Base-by-base conservation (phyloP, 2,113 vertebrate genomes). In the Paedocypris sp. region DNA sequence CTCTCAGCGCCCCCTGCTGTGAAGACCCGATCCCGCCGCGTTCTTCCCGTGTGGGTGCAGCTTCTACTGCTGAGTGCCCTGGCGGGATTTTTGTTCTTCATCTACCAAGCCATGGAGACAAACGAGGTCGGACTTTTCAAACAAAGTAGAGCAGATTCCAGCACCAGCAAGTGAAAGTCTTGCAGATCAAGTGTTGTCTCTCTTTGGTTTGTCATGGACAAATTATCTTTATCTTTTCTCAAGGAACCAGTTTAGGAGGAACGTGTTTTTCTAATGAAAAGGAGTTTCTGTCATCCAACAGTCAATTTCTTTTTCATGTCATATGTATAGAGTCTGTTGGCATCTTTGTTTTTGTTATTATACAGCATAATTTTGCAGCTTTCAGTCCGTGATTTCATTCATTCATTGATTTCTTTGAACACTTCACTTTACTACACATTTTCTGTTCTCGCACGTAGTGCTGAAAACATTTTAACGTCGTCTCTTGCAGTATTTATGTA, bases 101-200 rank as follows among this genome's bases (percentile, higher is more conserved):
- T 98, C 54, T 97, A 94, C 79, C 91, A 95, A 78, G 83, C 89
- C 74, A 97, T 98, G 93, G 95, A 97, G 86, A 87, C 87, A 75
- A 91, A 92, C 75, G 79, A 84, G 82, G 76, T 72, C 68, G 89
- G 78, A 74, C 90, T 90, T 0, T 96, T 87, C 10, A n/a, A 13
- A 15, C 28, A 6, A 15, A 29, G 13, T 9, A 23, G 26, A 36
- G 50, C 45, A 19, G 41, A 6, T 4, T 22, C 51, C 6, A 11
- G 52, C 12, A 15, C 65, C 52, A 35, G 62, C 36, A 60, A 76
- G 33, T 78, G 56, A 78, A 47, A 25, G 4, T 10, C 4, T 22
- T 11, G 3, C 2, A 5, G 1, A 4, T 41, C 4, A n/a, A 13
- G n/a, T n/a, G n/a, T n/a, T n/a, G 28, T 5, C 6, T 5, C 6